A percentile compares a stretch with the other conserved stretches of the same genome.
Conservation (phyloP, 2,113 vertebrate genomes). For the Hippopotamus amphibius region DNA sequence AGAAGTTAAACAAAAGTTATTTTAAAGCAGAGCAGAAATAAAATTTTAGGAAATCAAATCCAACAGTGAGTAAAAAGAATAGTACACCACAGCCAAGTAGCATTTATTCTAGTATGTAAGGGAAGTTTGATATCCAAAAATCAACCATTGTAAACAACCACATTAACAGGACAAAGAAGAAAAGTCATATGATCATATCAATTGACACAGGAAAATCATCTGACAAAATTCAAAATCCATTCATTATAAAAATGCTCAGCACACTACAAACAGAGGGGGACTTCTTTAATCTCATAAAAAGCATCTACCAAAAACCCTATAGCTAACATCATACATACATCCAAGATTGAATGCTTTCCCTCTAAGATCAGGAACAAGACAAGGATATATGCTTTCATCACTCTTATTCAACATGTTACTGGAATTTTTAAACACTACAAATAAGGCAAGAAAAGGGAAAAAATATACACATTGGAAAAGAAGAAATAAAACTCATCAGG, state of each 20-base stretch:
- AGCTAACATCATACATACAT: neutral
- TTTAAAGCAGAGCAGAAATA: slow-evolving; percentile 15
- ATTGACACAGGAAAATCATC: neutral
- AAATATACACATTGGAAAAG: neutral
- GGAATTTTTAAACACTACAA: neutral
- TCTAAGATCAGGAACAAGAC: neutral
- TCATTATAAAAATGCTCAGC: neutral
- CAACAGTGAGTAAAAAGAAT: neutral
- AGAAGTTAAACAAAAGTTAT: neutral
- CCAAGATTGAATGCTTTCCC: neutral
- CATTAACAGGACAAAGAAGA: slow-evolving; percentile 3
- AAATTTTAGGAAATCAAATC: slow-evolving; percentile 12
- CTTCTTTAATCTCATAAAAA: neutral
- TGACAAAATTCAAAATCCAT: neutral
- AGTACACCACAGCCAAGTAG: neutral
- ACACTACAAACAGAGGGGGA: neutral
- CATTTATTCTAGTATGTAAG: neutral
- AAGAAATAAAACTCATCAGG: neutral
- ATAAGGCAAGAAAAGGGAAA: neutral
- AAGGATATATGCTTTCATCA: neutral
- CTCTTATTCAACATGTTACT: neutral
- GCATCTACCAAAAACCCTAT: neutral
- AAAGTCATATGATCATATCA: neutral
- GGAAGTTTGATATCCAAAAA: neutral
- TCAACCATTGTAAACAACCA: neutral